Evolutionary conservation across 1,140 invertebrate species (phyloP).

Genomic region (Drosophila asahinai): DNA sequence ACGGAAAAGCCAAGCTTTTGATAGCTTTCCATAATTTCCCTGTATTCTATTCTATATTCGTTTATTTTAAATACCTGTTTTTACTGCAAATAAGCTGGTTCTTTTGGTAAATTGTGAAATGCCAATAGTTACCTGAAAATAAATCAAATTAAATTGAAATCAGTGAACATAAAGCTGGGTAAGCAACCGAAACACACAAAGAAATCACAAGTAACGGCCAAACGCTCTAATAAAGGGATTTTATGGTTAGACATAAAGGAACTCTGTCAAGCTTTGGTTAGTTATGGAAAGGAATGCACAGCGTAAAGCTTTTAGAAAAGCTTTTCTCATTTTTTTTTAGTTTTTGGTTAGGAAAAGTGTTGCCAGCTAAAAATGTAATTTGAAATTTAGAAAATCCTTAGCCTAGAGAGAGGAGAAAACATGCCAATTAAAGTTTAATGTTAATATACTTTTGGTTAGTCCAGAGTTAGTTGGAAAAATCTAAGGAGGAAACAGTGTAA

Average conservation of each 20-base stretch:
- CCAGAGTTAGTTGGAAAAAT: constrained; percentile 11
- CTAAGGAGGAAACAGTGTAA: constrained; percentile 15
- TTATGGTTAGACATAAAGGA: constrained; percentile 42
- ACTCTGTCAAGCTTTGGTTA: constrained; percentile 36
- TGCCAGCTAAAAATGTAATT: constrained; percentile 45
- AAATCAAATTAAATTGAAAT: constrained; percentile 43
- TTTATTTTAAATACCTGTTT: constrained; percentile 13
- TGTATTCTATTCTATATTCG: constrained; percentile 1
- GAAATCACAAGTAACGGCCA: constrained; percentile 44
- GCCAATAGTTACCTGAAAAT: constrained; percentile 74
- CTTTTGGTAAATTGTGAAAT: constrained; percentile 32
- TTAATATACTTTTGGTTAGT: constrained; percentile 16
- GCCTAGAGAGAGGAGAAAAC: constrained; percentile 44
- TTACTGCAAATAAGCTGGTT: constrained; percentile 3
- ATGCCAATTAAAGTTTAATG: constrained; percentile 59
- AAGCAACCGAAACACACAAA: constrained; percentile 27
- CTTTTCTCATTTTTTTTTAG: constrained; percentile 9
- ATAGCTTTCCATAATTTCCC: constrained; percentile 30
- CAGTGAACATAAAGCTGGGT: constrained; percentile 6
- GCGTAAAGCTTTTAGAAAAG: constrained; percentile 42
- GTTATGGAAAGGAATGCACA: constrained; percentile 12
- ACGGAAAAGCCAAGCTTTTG: constrained; percentile 8
- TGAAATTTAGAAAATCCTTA: constrained; percentile 15
- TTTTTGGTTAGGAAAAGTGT: constrained; percentile 29
- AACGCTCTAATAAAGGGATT: constrained; percentile 32